Evolutionary conservation across 2,113 vertebrate species (phyloP).

Genomic region (Plotosus lineatus): DNA sequence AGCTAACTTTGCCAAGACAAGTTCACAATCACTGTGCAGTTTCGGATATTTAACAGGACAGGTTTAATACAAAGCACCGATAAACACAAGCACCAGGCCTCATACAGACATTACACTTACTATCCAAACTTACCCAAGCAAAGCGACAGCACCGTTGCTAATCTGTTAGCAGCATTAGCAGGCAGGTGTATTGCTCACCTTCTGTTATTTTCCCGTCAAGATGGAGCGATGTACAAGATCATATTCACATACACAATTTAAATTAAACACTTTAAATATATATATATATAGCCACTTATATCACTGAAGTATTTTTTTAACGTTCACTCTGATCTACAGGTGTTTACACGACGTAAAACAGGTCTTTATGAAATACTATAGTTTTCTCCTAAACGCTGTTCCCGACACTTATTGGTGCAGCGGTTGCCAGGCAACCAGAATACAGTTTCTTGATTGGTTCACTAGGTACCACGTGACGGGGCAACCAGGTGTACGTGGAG

Average conservation of each 20-base stretch:
- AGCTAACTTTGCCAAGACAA: background rate
- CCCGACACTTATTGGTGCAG: conserved; percentile 63
- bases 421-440: conserved; percentile 68
- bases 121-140: background rate
- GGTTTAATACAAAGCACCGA: background rate
- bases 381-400: conserved; percentile 53
- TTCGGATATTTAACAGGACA: background rate
- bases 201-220: background rate
- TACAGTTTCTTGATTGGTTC: conserved; percentile 58
- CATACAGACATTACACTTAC: background rate
- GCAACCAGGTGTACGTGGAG: background rate
- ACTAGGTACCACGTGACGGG: background rate
- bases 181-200: background rate
- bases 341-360: background rate
- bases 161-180: conserved; percentile 9
- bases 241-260: background rate
- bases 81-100: background rate
- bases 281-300: background rate
- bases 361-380: conserved; percentile 59
- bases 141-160: background rate
- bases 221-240: too few species aligned
- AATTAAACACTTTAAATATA: background rate
- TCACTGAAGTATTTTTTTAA: background rate
- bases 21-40: background rate
- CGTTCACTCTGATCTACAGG: background rate